A percentile compares a stretch with the other conserved stretches of the same genome.
Evolutionary conservation across 2,113 vertebrate species (phyloP).

Genomic region (Chrysochloris asiatica): DNA sequence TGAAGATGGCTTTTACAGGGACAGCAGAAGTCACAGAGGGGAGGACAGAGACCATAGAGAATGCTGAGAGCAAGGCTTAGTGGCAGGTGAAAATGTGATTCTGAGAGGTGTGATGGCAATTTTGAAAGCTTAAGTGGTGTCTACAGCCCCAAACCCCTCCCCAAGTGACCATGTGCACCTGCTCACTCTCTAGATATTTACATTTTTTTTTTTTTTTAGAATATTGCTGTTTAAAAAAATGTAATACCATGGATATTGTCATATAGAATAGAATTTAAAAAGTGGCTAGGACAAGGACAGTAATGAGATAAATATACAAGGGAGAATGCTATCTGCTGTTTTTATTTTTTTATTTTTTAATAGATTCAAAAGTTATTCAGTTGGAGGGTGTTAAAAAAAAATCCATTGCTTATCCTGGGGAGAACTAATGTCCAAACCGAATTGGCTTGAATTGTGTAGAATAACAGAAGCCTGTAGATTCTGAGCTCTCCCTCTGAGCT

Average conservation of each 20-base stretch:
- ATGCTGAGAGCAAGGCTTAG: conserved; percentile 29
- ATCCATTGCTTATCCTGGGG: background rate
- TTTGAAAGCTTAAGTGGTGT: background rate
- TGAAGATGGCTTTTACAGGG: conserved; percentile 46
- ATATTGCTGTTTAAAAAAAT: background rate
- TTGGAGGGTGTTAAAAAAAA: conserved; percentile 34
- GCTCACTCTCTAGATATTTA: conserved; percentile 48
- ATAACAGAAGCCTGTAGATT: background rate
- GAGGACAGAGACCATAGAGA: background rate
- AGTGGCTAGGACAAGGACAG: background rate
- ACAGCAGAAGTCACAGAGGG: conserved; percentile 1
- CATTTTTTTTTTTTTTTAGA: conserved; percentile 59
- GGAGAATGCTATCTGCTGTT: background rate
- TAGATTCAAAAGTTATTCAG: background rate
- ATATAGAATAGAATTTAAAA: conserved; percentile 30
- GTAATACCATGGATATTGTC: background rate
- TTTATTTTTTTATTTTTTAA: background rate
- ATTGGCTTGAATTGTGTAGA: background rate
- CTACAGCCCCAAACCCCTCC: background rate
- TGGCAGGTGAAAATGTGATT: conserved; percentile 62
- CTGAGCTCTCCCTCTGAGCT: background rate
- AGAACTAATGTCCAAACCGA: background rate
- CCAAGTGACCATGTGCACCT: conserved; percentile 32
- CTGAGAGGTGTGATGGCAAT: conserved; percentile 53
- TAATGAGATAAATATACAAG: conserved; percentile 38